These are phyloP conservation scores for Cololabis saira DNA, from an alignment of 2,113 vertebrate genomes.

Conservation along the genomic window DNA sequence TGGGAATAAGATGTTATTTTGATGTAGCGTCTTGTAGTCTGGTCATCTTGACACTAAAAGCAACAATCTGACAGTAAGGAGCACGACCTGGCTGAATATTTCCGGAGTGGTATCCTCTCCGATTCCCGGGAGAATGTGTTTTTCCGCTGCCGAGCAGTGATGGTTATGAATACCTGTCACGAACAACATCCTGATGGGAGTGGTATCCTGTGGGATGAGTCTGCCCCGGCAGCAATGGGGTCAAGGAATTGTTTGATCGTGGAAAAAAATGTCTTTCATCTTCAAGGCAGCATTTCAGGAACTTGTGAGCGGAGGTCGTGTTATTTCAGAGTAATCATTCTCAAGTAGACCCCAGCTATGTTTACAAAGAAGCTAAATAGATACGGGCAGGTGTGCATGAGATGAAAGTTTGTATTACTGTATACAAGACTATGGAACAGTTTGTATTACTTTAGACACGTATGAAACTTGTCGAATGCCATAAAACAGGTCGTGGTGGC, in stretches of 20 bases:
- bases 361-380: constrained; percentile 12
- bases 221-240: not conserved
- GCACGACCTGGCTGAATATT: too few species aligned
- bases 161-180: not conserved
- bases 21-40: too few species aligned
- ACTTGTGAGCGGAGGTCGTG: too few species aligned
- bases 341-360: constrained; percentile 11
- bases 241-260: not conserved
- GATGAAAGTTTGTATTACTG: not conserved
- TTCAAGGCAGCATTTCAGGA: not conserved
- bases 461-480: too few species aligned
- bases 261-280: not conserved
- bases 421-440: not conserved
- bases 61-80: too few species aligned
- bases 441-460: not conserved
- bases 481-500: too few species aligned
- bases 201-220: not conserved
- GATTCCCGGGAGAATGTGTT: not conserved
- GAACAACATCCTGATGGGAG: not conserved
- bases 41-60: too few species aligned
- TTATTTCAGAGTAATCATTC: too few species aligned
- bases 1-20: too few species aligned
- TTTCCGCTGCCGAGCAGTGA: not conserved
- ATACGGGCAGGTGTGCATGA: not conserved
- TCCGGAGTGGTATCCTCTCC: too few species aligned